Evolutionary conservation across 2,113 vertebrate genomes (phyloP).

Genomic region (Amphilophus citrinellus): DNA sequence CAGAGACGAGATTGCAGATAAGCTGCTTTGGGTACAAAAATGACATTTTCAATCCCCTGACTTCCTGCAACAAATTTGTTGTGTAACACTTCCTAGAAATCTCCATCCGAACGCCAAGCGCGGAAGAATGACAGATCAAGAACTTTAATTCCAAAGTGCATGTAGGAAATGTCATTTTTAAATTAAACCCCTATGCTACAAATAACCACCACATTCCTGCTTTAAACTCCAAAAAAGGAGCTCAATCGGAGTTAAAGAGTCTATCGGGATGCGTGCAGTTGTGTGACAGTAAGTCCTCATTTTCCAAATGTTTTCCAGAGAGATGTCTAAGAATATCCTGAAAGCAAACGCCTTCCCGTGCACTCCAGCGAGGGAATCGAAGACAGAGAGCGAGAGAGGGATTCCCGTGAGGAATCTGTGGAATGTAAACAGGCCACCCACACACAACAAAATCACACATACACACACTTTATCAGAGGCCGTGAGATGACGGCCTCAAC

Average conservation of each 20-base stretch:
- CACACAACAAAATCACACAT: neutral
- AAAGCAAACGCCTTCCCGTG: conserved; percentile 34
- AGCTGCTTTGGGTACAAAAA: conserved; percentile 65
- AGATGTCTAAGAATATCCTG: conserved; percentile 62
- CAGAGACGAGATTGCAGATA: conserved; percentile 65
- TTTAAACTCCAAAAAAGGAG: conserved; percentile 5
- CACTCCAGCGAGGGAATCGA: conserved; percentile 30
- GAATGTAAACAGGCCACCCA: conserved; percentile 73
- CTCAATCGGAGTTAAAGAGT: conserved; percentile 35
- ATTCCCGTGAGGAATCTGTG: conserved; percentile 65
- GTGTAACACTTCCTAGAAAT: conserved; percentile 60
- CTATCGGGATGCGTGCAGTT: conserved; percentile 27
- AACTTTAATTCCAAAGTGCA: neutral
- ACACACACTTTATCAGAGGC: conserved; percentile 35
- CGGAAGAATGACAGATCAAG: neutral
- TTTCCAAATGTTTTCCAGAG: conserved; percentile 44
- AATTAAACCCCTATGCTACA: neutral
- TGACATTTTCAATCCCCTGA: conserved; percentile 51
- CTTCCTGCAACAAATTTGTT: conserved; percentile 23
- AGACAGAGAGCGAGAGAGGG: conserved; percentile 25
- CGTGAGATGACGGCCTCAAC: conserved; percentile 54
- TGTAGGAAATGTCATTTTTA: conserved; percentile 1
- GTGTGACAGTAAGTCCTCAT: conserved; percentile 9
- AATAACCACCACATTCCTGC: neutral
- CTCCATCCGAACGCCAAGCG: neutral